Base-by-base conservation (phyloP, 2,113 vertebrate species). In the Nettapus auritus region DNA sequence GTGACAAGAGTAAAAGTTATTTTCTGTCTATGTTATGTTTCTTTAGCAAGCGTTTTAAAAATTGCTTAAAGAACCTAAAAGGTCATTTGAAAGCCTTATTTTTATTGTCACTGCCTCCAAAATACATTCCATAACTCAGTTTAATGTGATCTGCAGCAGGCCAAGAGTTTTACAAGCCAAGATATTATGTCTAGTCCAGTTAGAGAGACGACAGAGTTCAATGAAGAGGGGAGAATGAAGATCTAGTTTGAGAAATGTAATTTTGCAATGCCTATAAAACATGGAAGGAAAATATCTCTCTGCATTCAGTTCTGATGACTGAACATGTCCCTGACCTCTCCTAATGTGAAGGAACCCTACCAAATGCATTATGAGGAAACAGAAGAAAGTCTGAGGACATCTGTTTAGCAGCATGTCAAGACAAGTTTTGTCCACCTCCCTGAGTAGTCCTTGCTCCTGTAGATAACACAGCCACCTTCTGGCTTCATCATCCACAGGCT, bases 101-200 rank as follows among this genome's bases (percentile, higher is more conserved):
- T 98, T 97, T 97, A 98, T 96, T 97, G 91, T 95, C 91, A 94
- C 82, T 96, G 95, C 96, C 96, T 97, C 86, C 91, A 97, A 94
- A 97, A 95, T 68, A 33, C 97, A 97, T 98, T 97, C 96, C 96
- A 89, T 96, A 96, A 89, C 94, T 96, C 77, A 97, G 66, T 95
- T 97, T 95, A 96, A 97, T 96, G 94, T 75, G 94, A 25, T 97
- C 86, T 97, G 88, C 88, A 92, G 94, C 82, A 75, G 88, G 88
- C 97, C 94, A 94, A 93, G 89, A 84, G 59, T 93, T 92, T 82
- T 89, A 94, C 96, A 95, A 93, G 95, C 94, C 96, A 93, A 97
- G 95, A 95, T 95, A 94, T 91, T 97, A 94, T 93, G 96, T 97
- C 95, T 97, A 92, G 96, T 93, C 53, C 62, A 89, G 91, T 94